Evolutionary conservation across 1,140 invertebrate species (phyloP).

Genomic region (Aradophagus sp.): DNA sequence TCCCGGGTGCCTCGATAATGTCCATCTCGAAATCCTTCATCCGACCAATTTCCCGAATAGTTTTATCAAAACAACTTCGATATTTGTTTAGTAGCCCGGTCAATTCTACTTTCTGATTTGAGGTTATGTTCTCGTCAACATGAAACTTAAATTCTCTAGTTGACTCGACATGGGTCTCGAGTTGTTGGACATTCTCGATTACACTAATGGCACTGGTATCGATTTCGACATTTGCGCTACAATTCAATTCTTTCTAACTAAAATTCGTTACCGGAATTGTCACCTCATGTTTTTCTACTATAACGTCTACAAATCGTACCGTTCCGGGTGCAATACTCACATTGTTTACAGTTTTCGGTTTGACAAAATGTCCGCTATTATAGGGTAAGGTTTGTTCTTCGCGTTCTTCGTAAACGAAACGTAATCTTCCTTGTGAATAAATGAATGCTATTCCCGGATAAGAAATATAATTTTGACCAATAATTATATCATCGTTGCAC

Average conservation of each 20-base stretch:
- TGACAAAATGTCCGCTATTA: not conserved
- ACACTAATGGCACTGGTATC: not conserved
- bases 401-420: constrained; percentile 6
- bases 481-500: constrained; percentile 1
- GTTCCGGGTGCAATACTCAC: constrained; percentile 1
- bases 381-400: not conserved
- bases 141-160: constrained; percentile 3
- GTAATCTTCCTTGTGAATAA: not conserved
- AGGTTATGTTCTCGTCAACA: constrained; percentile 1
- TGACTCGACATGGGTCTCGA: constrained; percentile 1
- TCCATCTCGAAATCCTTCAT: constrained; percentile 37
- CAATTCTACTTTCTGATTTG: constrained; percentile 11
- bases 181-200: not conserved
- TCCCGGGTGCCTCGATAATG: constrained; percentile 13
- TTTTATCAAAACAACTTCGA: constrained; percentile 36
- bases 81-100: constrained; percentile 17
- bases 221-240: not conserved
- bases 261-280: constrained; percentile 12
- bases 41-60: constrained; percentile 25
- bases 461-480: too few relatives aligned
- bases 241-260: not conserved
- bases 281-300: constrained; percentile 3
- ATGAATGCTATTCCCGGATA: constrained; percentile 9
- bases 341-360: not conserved
- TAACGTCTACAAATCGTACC: constrained; percentile 22